phyloP scores from a whole-genome alignment of 2,797 vertebrate species.

The Karalla daura region DNA sequence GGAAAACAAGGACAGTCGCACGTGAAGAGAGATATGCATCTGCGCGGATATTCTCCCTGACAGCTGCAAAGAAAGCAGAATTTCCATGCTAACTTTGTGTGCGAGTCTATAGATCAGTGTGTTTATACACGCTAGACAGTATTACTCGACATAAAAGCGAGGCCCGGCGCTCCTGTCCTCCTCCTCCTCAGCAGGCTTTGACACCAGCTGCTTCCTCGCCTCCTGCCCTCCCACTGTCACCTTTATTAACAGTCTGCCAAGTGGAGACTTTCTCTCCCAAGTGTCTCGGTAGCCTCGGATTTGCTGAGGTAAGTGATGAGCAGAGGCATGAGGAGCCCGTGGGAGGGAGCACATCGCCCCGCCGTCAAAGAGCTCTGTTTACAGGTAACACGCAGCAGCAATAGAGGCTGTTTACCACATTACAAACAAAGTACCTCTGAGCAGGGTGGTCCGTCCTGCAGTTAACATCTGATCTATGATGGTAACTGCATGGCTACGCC shows the following conservation, averaged over 20 bases:
- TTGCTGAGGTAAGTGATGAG: slow-evolving; percentile 74
- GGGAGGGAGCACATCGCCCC: slow-evolving; percentile 30
- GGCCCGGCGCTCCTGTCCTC: slow-evolving; percentile 26
- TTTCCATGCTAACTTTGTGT: slow-evolving; percentile 7
- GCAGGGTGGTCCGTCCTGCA: neutral
- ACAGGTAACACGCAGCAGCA: slow-evolving; percentile 38
- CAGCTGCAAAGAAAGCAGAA: slow-evolving; percentile 18
- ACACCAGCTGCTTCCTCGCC: slow-evolving; percentile 55
- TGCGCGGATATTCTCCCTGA: slow-evolving; percentile 28
- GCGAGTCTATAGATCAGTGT: neutral
- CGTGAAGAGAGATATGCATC: slow-evolving; percentile 32
- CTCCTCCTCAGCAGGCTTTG: slow-evolving; percentile 59
- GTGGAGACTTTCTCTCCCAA: slow-evolving; percentile 62
- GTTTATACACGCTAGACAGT: neutral
- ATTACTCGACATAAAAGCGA: slow-evolving; percentile 29
- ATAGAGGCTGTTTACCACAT: slow-evolving; percentile 22
- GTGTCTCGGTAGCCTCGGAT: slow-evolving; percentile 50
- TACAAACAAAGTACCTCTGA: slow-evolving; percentile 2
- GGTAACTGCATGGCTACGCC: too few species aligned
- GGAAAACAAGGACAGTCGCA: slow-evolving; percentile 41
- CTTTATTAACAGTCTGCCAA: slow-evolving; percentile 78
- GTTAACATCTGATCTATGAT: slow-evolving; percentile 3
- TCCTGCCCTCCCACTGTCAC: slow-evolving; percentile 69
- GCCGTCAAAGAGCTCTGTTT: slow-evolving; percentile 37
- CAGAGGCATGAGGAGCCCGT: slow-evolving; percentile 29